Evolutionary conservation across 2,797 vertebrate species (phyloP).

Genomic region (Otolemur crassicaudatus): DNA sequence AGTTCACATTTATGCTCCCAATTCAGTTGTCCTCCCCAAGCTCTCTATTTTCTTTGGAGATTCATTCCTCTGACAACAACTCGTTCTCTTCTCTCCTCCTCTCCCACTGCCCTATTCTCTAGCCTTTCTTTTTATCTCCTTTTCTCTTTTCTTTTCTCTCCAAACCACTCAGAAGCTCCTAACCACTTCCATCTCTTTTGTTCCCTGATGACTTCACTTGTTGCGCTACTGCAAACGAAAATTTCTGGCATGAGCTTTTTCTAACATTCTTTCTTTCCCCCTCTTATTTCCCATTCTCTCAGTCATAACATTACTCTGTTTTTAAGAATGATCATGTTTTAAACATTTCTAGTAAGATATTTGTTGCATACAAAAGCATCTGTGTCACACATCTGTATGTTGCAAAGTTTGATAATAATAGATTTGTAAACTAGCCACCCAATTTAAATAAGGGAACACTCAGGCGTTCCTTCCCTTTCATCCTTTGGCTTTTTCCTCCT

Average conservation of each 20-base stretch:
- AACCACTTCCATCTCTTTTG: background rate
- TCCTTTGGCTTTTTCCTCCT: background rate
- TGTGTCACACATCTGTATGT: background rate
- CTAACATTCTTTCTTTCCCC: background rate
- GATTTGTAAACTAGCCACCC: background rate
- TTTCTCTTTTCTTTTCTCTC: background rate
- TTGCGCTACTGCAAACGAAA: background rate
- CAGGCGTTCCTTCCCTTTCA: background rate
- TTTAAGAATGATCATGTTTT: background rate
- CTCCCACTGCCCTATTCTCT: background rate
- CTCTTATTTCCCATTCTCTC: background rate
- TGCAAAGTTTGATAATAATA: background rate
- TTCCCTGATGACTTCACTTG: background rate
- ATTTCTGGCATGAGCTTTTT: background rate
- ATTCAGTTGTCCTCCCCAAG: background rate
- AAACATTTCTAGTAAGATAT: background rate
- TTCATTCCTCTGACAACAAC: background rate
- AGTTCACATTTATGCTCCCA: background rate
- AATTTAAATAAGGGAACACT: background rate
- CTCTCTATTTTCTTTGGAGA: background rate
- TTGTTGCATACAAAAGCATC: background rate
- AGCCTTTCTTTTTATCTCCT: background rate
- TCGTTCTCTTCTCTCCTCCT: background rate
- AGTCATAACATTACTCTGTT: background rate
- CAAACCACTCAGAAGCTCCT: background rate